Evolutionary conservation across 2,888 invertebrate species (phyloP).

Genomic region (Archips crataeganus): DNA sequence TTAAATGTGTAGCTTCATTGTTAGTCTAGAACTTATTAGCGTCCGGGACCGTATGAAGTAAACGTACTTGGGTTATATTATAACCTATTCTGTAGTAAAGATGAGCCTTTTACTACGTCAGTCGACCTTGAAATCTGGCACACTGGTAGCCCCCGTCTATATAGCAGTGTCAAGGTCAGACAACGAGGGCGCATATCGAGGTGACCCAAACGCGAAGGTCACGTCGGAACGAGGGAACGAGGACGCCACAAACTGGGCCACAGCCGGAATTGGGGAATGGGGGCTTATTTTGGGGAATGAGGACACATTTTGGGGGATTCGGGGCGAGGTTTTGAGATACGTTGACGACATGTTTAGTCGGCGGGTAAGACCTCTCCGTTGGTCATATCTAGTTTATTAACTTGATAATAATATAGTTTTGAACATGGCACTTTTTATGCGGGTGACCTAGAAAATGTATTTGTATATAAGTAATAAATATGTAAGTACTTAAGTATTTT

Average conservation of each 20-base stretch:
- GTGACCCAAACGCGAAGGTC: conserved; percentile 48
- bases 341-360: not conserved
- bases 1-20: too few species aligned
- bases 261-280: not conserved
- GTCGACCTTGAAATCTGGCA: conserved; percentile 9
- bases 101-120: not conserved
- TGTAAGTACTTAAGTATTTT: too few species aligned
- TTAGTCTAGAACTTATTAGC: too few species aligned
- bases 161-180: conserved; percentile 48
- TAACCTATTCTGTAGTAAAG: not conserved
- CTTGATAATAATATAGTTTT: too few species aligned
- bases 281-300: not conserved
- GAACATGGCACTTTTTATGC: not conserved
- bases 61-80: too few species aligned
- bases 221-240: conserved; percentile 32
- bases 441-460: not conserved
- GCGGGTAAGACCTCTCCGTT: not conserved
- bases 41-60: too few species aligned
- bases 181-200: conserved; percentile 43
- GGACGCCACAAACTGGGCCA: conserved; percentile 33
- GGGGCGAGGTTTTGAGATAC: not conserved
- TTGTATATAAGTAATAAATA: too few species aligned
- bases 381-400: not conserved
- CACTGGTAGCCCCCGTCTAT: not conserved
- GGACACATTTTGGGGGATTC: not conserved